A percentile compares a stretch with the other conserved stretches of the same genome.
These are phyloP conservation scores for Rhineura floridana DNA, from an alignment of 2,113 vertebrate genomes.

Conservation along the genomic window DNA sequence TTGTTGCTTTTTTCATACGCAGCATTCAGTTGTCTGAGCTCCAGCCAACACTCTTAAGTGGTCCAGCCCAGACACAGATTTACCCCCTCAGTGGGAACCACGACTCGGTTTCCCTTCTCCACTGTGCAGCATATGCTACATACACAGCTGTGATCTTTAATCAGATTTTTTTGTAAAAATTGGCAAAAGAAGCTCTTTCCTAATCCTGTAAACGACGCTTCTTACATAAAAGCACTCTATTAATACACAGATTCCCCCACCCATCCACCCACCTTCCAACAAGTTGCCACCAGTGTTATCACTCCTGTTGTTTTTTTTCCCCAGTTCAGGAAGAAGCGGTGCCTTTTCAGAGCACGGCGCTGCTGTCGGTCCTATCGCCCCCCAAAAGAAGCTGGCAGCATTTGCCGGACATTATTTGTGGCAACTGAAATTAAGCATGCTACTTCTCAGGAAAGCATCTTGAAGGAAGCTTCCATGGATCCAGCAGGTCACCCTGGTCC, in stretches of 20 bases:
- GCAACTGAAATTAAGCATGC: slow-evolving; percentile 58
- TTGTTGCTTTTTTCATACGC: neutral
- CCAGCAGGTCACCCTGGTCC: neutral
- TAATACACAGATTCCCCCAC: neutral
- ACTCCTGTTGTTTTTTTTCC: slow-evolving; percentile 26
- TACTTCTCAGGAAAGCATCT: slow-evolving; percentile 30
- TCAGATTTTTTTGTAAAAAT: neutral
- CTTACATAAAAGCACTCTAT: rapidly evolving
- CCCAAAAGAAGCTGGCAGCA: slow-evolving; percentile 40
- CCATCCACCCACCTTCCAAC: neutral
- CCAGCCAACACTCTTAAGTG: neutral
- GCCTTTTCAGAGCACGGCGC: neutral
- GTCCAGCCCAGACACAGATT: neutral
- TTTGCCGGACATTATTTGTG: slow-evolving; percentile 36
- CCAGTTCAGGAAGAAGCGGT: neutral
- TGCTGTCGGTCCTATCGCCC: slow-evolving; percentile 21
- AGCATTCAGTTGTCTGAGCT: neutral
- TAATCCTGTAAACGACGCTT: neutral
- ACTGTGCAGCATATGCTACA: neutral
- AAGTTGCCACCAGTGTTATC: slow-evolving; percentile 17
- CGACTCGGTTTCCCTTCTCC: neutral
- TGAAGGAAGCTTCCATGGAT: no score
- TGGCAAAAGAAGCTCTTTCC: neutral
- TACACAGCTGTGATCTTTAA: neutral
- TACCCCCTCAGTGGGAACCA: neutral